Evolutionary conservation across 1,140 invertebrate species (phyloP), one percentile per base, ranked within the genome.

Genomic region (Odontomachus brunneus): DNA sequence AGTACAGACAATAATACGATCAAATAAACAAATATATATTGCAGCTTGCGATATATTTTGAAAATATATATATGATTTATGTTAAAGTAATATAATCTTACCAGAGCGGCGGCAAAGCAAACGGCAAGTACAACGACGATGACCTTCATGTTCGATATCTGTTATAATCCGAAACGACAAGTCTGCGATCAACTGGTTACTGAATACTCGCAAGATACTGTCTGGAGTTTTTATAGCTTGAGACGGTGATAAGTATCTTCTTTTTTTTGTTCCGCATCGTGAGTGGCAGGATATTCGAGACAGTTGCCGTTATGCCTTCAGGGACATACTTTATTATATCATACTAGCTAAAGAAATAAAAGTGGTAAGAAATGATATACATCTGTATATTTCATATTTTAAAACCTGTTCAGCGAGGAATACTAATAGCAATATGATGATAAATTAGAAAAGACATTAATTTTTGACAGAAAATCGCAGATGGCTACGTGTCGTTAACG

Each of bases 71-170:
- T 22, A 19, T 33, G 22, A 74, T 44, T 60, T 48, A 3, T 3
- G 2, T 1, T 15, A 7, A 51, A 66, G 22, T 26, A 44, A 24
- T 19, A 3, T 19, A n/a, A 2, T 63, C 51, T 87, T 67, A 90
- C 90, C 67, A 89, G 22, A 9, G 84, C 87, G 55, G 87, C 85
- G 48, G 78, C 88, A 14, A 93, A 3, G 63, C 87, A 91, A 19
- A 91, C 24, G 11, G 85, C 85, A 12, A 91, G 72, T 2, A 92
- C 17, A 17, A 89, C 51, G 4, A 83, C 55, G 38, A 89, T 19
- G 24, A 51, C 53, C 75, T 89, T 90, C 89, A 90, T 90, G 12
- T 84, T 87, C 14, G 17, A 67, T 55, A 33, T 60, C n/a, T 59
- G 12, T 24, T 29, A 44, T 7, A 11, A 44, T 11, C 19, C 0